phyloP scores from a whole-genome alignment of 2,888 invertebrate species.

The Teleogryllus oceanicus region DNA sequence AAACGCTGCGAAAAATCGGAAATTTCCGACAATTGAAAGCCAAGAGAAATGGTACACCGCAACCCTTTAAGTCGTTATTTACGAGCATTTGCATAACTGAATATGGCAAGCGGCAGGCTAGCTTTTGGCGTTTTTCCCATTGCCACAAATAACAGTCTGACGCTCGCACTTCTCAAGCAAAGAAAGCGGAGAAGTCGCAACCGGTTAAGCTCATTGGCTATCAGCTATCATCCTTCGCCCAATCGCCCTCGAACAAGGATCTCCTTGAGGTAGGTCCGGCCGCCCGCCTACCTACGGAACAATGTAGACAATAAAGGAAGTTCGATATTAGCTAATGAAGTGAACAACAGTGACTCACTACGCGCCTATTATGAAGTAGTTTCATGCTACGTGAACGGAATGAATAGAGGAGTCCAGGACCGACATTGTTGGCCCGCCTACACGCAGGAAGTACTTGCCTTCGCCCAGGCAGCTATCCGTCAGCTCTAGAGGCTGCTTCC shows the following conservation, averaged over 20 bases:
- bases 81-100: slow-evolving; percentile 3
- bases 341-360: slow-evolving; percentile 8
- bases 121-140: neutral
- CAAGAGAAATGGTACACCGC: too few species aligned
- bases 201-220: neutral
- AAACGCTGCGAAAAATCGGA: too few species aligned
- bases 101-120: neutral
- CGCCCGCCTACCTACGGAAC: neutral
- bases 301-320: slow-evolving; percentile 4
- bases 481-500: neutral
- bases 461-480: too few species aligned
- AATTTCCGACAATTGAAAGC: too few species aligned
- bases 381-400: slow-evolving; percentile 18
- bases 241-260: neutral
- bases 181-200: neutral
- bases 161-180: neutral
- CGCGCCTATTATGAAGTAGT: slow-evolving; percentile 2
- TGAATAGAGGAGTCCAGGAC: neutral
- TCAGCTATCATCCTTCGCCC: neutral
- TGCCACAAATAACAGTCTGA: neutral
- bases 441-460: too few species aligned
- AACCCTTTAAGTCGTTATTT: neutral
- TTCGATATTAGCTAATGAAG: slow-evolving; percentile 18
- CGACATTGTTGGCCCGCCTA: neutral
- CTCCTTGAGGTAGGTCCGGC: slow-evolving; percentile 9